Base-by-base conservation (phyloP, 2,888 invertebrate genomes). In the Trisateles emortualis region DNA sequence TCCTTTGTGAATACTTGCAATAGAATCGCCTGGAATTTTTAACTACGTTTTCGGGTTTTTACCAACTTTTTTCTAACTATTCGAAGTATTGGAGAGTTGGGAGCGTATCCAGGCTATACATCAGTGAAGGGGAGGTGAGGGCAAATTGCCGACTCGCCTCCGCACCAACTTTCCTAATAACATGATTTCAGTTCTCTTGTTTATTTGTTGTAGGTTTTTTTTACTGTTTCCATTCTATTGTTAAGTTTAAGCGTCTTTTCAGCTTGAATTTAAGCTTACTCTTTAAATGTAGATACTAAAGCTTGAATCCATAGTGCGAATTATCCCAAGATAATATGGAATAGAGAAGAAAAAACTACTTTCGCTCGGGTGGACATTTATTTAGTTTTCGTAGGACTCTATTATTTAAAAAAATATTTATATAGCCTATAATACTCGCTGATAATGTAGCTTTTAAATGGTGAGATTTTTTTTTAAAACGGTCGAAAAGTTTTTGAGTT, bases 91-190 rank as follows among this genome's bases (percentile, higher is more conserved):
- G 19, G 43, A 5, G 24, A 19, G 14, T 24, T 17, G 22, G 33
- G 19, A 38, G 22, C 14, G 16, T 17, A 26, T 2, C 19, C 45
- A 13, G 13, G 39, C 35, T 17, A 52, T 49, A 52, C 53, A 50
- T 39, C 60, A 35, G 51, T 3, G 45, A 52, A 32, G 16, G 17
- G 16, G 13, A 16, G 35, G 35, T 19, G 36, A 14, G n/a, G 41
- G 33, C 22, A 26, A 49, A 52, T 59, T 64, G 64, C 50, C 61
- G 55, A 69, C 56, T 32, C 22, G 33, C 24, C 41, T 36, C 8
- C 8, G 30, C 41, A 33, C 44, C 44, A 67, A 69, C 59, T 67
- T 67, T 55, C 8, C 61, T 58, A 67, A 64, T 66, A 68, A 64
- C 57, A 43, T 35, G 38, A 43, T 54, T 60, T 63, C 52, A 47